A percentile compares a stretch with the other conserved stretches of the same genome.
phyloP scores from a whole-genome alignment of 2,888 invertebrate genomes.

The Electrophaes corylata region DNA sequence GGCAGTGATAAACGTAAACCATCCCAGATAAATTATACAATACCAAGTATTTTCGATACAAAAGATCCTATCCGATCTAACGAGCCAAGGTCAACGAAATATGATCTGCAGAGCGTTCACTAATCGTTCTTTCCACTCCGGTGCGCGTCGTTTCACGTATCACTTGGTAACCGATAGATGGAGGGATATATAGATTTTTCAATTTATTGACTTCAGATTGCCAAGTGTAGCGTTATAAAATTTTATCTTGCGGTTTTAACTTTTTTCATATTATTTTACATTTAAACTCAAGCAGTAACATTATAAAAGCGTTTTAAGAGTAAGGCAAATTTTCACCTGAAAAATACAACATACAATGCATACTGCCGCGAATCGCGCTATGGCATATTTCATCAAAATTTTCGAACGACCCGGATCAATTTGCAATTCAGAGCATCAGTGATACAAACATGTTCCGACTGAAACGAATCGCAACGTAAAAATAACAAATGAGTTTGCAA shows the following conservation, averaged over 20 bases:
- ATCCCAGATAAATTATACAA: conserved; percentile 19
- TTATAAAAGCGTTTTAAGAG: too few relatives aligned
- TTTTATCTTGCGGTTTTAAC: neutral
- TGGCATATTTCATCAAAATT: conserved; percentile 31
- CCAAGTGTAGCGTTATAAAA: neutral
- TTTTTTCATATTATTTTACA: neutral
- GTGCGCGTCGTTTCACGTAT: conserved; percentile 68
- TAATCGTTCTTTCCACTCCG: conserved; percentile 73
- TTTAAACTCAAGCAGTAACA: too few relatives aligned
- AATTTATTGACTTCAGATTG: conserved; percentile 43
- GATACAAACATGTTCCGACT: conserved; percentile 41
- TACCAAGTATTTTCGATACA: conserved; percentile 27
- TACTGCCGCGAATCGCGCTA: neutral
- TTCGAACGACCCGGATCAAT: conserved; percentile 38
- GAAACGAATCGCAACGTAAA: conserved; percentile 44
- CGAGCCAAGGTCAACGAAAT: conserved; percentile 50
- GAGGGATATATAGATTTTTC: conserved; percentile 41
- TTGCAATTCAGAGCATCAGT: conserved; percentile 33
- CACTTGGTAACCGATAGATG: conserved; percentile 61
- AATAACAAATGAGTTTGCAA: conserved; percentile 45
- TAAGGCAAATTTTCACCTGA: neutral
- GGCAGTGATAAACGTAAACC: conserved; percentile 8
- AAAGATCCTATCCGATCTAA: conserved; percentile 39
- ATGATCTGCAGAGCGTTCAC: conserved; percentile 65
- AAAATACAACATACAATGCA: neutral